A percentile compares a stretch with the other conserved stretches of the same genome.
phyloP scores from a whole-genome alignment of 2,888 invertebrate genomes.

The Tortricodes alternella region DNA sequence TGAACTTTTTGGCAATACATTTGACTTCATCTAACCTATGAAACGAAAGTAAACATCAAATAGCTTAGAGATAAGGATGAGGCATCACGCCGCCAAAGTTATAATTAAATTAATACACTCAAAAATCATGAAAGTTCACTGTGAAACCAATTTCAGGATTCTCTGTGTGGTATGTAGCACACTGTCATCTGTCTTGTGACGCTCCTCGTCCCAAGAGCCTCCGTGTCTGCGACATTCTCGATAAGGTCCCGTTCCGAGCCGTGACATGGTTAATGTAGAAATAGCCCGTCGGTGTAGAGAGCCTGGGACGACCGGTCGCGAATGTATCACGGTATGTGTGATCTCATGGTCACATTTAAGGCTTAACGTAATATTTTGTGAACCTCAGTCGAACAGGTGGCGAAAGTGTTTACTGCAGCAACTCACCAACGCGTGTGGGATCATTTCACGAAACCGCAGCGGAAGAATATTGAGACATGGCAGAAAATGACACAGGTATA shows the following conservation, averaged over 20 bases:
- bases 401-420: constrained; percentile 97
- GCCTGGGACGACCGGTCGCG: constrained; percentile 58
- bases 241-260: constrained; percentile 38
- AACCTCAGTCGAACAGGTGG: constrained; percentile 98
- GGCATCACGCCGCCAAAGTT: background rate
- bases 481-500: constrained; percentile 96
- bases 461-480: constrained; percentile 99
- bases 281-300: constrained; percentile 34
- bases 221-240: constrained; percentile 39
- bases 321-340: constrained; percentile 69
- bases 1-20: background rate
- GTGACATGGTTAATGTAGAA: constrained; percentile 49
- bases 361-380: constrained; percentile 73
- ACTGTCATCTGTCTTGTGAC: constrained; percentile 39
- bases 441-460: constrained; percentile 99
- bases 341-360: constrained; percentile 51
- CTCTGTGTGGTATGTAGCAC: constrained; percentile 44
- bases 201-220: constrained; percentile 37
- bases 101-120: background rate
- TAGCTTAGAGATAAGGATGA: too few species aligned
- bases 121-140: constrained; percentile 34
- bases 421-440: constrained; percentile 99
- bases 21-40: too few species aligned
- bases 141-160: constrained; percentile 37
- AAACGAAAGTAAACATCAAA: too few species aligned